Evolutionary conservation across 2,113 vertebrate species (phyloP).

Genomic region (Sterrhoptilus dennistouni): DNA sequence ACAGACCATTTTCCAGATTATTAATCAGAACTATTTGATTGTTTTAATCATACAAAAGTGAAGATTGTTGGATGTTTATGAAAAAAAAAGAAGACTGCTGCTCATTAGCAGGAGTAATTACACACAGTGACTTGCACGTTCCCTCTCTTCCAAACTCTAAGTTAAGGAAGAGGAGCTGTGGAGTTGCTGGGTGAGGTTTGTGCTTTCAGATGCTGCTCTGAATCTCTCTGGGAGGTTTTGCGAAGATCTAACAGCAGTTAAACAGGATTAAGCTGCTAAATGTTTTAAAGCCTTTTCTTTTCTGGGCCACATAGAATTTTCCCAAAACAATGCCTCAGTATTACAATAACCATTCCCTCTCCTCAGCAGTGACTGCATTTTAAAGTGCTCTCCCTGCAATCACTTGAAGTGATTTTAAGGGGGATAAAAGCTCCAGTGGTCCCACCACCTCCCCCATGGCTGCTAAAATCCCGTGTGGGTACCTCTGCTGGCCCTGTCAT

Average conservation of each 20-base stretch:
- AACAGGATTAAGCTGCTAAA: slow-evolving; percentile 23
- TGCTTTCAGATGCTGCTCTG: background rate
- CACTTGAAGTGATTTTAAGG: background rate
- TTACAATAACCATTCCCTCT: background rate
- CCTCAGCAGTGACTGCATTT: background rate
- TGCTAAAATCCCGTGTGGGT: fast-evolving
- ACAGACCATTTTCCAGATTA: background rate
- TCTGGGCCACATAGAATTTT: background rate
- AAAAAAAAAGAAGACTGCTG: background rate
- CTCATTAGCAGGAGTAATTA: background rate
- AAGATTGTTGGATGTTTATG: background rate
- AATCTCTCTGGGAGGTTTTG: background rate
- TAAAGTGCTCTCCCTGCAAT: background rate
- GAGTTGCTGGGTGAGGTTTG: background rate
- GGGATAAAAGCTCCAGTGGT: background rate
- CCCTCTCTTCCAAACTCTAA: background rate
- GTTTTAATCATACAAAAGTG: background rate
- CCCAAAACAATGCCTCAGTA: background rate
- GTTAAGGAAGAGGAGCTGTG: background rate
- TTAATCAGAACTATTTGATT: background rate
- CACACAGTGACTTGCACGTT: fast-evolving
- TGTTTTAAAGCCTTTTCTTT: slow-evolving; percentile 14
- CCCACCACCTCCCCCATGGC: background rate
- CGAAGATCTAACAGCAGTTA: background rate
- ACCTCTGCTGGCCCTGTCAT: background rate